phyloP scores from a whole-genome alignment of 1,140 invertebrate species.

The Drosophila bocqueti region DNA sequence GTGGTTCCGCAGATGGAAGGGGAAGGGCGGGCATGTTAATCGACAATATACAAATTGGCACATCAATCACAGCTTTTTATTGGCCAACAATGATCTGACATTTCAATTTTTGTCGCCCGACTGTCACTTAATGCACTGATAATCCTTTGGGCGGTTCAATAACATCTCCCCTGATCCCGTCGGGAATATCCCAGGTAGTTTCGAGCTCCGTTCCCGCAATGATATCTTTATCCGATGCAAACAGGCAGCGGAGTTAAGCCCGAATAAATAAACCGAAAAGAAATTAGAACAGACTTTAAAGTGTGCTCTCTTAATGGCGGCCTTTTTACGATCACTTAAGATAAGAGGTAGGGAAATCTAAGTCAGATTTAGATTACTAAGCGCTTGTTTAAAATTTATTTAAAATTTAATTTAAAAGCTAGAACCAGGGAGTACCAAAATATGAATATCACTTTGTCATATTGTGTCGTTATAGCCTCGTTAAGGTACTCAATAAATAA shows the following conservation, averaged over 20 bases:
- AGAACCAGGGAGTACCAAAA: background rate
- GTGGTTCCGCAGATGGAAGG: background rate
- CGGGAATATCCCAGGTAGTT: conserved; percentile 31
- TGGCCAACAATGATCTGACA: conserved; percentile 46
- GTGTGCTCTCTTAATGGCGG: conserved; percentile 32
- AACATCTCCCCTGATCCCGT: conserved; percentile 18
- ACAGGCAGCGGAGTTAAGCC: conserved; percentile 10
- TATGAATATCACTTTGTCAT: background rate
- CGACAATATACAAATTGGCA: conserved; percentile 44
- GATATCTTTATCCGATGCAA: conserved; percentile 8
- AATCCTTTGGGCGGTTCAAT: conserved; percentile 41
- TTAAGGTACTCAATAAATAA: no score
- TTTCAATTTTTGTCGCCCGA: conserved; percentile 40
- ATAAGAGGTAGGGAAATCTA: conserved; percentile 37
- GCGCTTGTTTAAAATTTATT: background rate
- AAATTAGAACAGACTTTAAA: conserved; percentile 48
- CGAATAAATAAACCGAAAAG: conserved; percentile 13
- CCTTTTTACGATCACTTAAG: conserved; percentile 28
- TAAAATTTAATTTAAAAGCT: background rate
- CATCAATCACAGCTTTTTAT: conserved; percentile 50
- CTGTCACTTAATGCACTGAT: conserved; percentile 36
- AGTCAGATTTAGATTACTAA: background rate
- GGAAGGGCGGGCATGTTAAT: conserved; percentile 35
- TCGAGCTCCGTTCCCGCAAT: background rate
- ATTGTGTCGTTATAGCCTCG: background rate